Conservation (phyloP, 2,888 invertebrate species). For the Oscheius onirici region DNA sequence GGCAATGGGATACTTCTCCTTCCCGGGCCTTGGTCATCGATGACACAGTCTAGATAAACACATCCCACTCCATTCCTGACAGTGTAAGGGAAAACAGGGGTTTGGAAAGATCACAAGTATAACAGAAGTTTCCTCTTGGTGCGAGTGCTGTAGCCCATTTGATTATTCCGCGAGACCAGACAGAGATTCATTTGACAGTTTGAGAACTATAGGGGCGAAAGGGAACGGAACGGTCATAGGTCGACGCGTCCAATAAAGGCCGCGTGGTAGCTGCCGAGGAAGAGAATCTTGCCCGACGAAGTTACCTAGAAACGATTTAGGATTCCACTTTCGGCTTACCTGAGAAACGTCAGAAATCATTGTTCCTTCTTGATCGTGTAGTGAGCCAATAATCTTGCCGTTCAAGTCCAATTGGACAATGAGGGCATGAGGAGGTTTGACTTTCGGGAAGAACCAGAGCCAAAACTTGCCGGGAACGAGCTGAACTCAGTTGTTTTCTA, state of each 20-base stretch:
- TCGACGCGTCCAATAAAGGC: constrained; percentile 15
- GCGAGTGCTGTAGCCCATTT: too few species aligned
- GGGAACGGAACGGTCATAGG: constrained; percentile 22
- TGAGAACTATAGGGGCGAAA: constrained; percentile 13
- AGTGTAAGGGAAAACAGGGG: too few species aligned
- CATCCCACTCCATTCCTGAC: too few species aligned
- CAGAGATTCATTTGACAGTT: constrained; percentile 17
- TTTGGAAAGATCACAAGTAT: too few species aligned
- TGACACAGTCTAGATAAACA: too few species aligned
- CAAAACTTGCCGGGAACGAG: constrained; percentile 40
- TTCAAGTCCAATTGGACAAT: constrained; percentile 55
- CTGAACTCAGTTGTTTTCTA: background rate
- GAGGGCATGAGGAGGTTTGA: constrained; percentile 59
- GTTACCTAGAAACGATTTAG: constrained; percentile 44
- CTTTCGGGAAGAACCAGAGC: constrained; percentile 45
- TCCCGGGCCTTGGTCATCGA: too few species aligned
- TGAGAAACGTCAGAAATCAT: constrained; percentile 60
- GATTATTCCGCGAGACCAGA: constrained; percentile 9
- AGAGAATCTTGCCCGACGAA: constrained; percentile 51
- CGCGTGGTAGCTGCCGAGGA: constrained; percentile 60
- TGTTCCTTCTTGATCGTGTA: constrained; percentile 63
- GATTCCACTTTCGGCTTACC: constrained; percentile 35
- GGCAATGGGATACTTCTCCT: too few species aligned
- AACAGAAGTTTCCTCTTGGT: too few species aligned
- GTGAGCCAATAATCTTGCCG: constrained; percentile 59